phyloP scores from a whole-genome alignment of 1,140 invertebrate genomes.

The Trichomalopsis sarcophagae region DNA sequence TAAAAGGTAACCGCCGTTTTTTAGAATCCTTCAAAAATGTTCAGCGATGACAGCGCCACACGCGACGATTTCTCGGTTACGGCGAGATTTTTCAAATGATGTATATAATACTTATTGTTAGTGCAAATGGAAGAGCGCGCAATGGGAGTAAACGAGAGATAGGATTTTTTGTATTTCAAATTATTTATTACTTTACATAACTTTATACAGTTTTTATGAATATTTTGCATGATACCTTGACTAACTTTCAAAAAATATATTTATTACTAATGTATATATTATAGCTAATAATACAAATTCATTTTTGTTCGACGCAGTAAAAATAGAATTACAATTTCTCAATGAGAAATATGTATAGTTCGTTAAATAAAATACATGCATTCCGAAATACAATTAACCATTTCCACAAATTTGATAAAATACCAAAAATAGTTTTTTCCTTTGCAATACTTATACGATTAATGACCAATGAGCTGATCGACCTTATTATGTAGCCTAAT shows the following conservation, averaged over 20 bases:
- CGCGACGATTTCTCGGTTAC: not conserved
- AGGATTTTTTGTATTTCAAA: constrained; percentile 15
- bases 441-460: no score
- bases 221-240: not conserved
- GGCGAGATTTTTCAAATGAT: not conserved
- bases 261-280: constrained; percentile 8
- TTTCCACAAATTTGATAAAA: not conserved
- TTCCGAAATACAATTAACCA: not conserved
- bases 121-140: no score
- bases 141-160: not conserved
- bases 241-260: constrained; percentile 29
- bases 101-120: no score
- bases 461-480: no score
- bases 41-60: constrained; percentile 18
- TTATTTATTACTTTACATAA: constrained; percentile 35
- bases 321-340: not conserved
- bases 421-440: no score
- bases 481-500: no score
- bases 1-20: not conserved
- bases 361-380: not conserved
- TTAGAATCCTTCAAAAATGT: constrained; percentile 18
- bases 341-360: not conserved
- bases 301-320: constrained; percentile 9
- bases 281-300: not conserved
- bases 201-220: constrained; percentile 9